Percentiles rank a stretch among this genome's conserved stretches.
Evolutionary conservation across 2,888 invertebrate genomes (phyloP).

Genomic region (Hirtodrosophila trivittata): DNA sequence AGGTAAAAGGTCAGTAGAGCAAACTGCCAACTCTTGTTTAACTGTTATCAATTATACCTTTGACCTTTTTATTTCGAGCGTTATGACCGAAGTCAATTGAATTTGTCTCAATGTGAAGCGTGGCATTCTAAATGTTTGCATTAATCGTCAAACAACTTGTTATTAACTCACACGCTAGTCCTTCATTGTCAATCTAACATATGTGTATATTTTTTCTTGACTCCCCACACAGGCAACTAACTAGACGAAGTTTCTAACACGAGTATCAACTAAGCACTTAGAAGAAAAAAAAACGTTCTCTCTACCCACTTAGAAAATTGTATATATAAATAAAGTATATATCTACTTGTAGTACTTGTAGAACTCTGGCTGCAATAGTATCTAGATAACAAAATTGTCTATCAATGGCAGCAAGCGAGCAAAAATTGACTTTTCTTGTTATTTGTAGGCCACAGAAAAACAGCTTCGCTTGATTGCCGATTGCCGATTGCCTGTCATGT

Average conservation of each 20-base stretch:
- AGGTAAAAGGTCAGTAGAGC: background rate
- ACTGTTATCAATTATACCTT: no score
- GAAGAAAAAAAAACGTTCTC: slow-evolving; percentile 28
- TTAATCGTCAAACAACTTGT: slow-evolving; percentile 15
- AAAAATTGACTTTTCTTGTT: slow-evolving; percentile 62
- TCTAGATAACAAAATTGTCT: slow-evolving; percentile 53
- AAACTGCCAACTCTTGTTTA: background rate
- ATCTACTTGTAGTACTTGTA: background rate
- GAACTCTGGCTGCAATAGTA: slow-evolving; percentile 28
- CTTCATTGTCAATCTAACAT: slow-evolving; percentile 17
- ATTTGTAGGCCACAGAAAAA: slow-evolving; percentile 65
- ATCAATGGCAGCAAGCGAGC: slow-evolving; percentile 45
- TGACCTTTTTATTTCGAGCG: no score
- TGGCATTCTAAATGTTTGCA: slow-evolving; percentile 7
- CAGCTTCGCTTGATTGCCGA: slow-evolving; percentile 49
- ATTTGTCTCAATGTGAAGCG: no score
- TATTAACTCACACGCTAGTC: slow-evolving; percentile 12
- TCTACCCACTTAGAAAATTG: no score
- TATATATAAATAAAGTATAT: no score
- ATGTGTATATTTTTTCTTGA: no score
- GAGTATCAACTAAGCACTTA: slow-evolving; percentile 30
- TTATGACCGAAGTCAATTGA: no score
- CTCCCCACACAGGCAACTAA: background rate
- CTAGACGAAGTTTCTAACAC: slow-evolving; percentile 4
- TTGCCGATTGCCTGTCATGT: slow-evolving; percentile 58